Percentiles rank a stretch among this genome's conserved stretches.
Conservation (phyloP, 2,113 vertebrate genomes). For the Poeciliopsis retropinna region DNA sequence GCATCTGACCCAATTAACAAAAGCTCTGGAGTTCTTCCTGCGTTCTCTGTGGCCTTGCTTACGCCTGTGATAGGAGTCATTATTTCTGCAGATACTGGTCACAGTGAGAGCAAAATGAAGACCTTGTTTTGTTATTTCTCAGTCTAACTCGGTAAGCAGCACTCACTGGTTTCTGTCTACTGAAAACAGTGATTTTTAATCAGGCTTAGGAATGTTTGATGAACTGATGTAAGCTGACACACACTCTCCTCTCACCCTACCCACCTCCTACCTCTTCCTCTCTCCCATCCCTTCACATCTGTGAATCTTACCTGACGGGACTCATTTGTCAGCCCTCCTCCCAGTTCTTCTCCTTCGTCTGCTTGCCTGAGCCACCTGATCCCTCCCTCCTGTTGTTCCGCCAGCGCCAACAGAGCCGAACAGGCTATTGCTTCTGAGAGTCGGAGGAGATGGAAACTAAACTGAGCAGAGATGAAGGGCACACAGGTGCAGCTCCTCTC, state of each 20-base stretch:
- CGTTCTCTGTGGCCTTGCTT: constrained; percentile 5
- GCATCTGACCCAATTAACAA: constrained; percentile 47
- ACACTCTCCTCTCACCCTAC: constrained; percentile 21
- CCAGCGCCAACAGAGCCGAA: constrained; percentile 37
- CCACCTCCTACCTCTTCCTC: constrained; percentile 25
- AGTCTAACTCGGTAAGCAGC: constrained; percentile 31
- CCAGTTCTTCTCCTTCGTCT: constrained; percentile 26
- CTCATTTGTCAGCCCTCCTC: constrained; percentile 72
- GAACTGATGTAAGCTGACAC: constrained; percentile 65
- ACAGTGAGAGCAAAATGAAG: constrained; percentile 14
- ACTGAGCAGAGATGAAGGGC: constrained; percentile 49
- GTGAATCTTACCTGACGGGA: constrained; percentile 68
- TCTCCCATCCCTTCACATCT: constrained; percentile 51
- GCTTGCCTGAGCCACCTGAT: constrained; percentile 68
- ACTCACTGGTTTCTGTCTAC: constrained; percentile 10
- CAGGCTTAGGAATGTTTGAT: constrained; percentile 47
- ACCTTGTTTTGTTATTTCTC: constrained; percentile 43
- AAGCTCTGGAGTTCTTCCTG: constrained; percentile 23
- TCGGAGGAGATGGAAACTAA: constrained; percentile 39
- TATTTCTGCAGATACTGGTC: background rate
- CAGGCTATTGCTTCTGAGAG: constrained; percentile 30
- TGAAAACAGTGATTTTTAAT: constrained; percentile 51
- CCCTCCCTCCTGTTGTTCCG: constrained; percentile 47
- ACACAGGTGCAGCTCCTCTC: constrained; percentile 64
- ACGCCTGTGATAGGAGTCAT: constrained; percentile 31